Evolutionary conservation across 1,140 invertebrate species (phyloP), one percentile per base, ranked within the genome.

Genomic region (Drosophila parabipectinata): DNA sequence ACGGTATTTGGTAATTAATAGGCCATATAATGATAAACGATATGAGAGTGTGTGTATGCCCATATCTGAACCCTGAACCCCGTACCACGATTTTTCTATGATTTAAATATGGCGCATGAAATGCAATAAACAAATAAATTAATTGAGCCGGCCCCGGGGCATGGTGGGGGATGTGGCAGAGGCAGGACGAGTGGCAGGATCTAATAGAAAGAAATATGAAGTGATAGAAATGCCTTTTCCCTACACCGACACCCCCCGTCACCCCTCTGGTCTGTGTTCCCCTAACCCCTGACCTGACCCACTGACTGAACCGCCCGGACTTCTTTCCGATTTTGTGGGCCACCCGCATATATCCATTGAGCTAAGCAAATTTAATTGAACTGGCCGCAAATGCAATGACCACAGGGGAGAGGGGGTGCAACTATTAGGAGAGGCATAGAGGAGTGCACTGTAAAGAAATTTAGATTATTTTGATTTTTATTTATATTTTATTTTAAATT

Each of bases 101-200:
- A 85, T 85, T 85, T 85, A 87, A 85, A 82, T 82, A 68, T 76
- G 69, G 71, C 71, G 79, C 63, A 77, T 79, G 79, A 69, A 82
- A 80, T 85, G 74, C 73, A 85, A 84, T 87, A 81, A 85, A 85
- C 81, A 85, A 85, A 85, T 81, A 85, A 85, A 85, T 85, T 85
- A 81, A 85, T 84, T 84, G 80, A 79, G 80, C 72, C 55, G 8
- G 32, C 18, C 14, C 37, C 12, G 18, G n/a, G 18, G 34, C 34
- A 14, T 24, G 6, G 9, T 15, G 14, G 9, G 21, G 18, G 8
- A 5, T n/a, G 34, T 15, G 21, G 21, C 41, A 52, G 67, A 60
- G 57, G 44, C 45, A 28, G 32, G 8, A 8, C 32, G 32, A 32
- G 34, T 37, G 34, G 34, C 34, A 37, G 34, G 30, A 64, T 66